Evolutionary conservation across 1,140 invertebrate species (phyloP).

Genomic region (Cephus cinctus): DNA sequence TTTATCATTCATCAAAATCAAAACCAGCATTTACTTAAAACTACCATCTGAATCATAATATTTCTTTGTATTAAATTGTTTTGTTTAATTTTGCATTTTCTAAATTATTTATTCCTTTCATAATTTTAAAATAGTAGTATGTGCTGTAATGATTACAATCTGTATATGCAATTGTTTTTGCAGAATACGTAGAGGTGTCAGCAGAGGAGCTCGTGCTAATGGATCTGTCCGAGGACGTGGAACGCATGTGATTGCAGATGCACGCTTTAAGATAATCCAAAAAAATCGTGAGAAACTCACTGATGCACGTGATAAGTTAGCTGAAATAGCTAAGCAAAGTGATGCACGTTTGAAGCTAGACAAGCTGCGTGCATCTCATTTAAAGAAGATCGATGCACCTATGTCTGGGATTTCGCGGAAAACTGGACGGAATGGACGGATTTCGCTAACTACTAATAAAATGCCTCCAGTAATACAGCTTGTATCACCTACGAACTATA

Average conservation of each 20-base stretch:
- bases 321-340: slow-evolving; percentile 64
- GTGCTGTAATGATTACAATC: too few relatives aligned
- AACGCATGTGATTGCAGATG: slow-evolving; percentile 57
- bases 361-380: slow-evolving; percentile 49
- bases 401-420: slow-evolving; percentile 50
- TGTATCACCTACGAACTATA: slow-evolving; percentile 23
- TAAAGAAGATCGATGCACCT: slow-evolving; percentile 33
- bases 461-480: slow-evolving; percentile 26
- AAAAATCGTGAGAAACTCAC: slow-evolving; percentile 65
- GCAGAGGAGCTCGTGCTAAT: slow-evolving; percentile 28
- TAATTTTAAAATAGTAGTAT: too few relatives aligned
- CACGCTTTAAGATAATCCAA: slow-evolving; percentile 68
- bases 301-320: slow-evolving; percentile 71
- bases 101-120: not conserved
- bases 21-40: too few relatives aligned
- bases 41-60: too few relatives aligned
- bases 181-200: slow-evolving; percentile 23
- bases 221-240: slow-evolving; percentile 24
- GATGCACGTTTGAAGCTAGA: slow-evolving; percentile 65
- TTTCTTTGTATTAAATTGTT: not conserved
- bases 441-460: slow-evolving; percentile 57
- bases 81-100: slow-evolving; percentile 1
- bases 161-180: too few relatives aligned
- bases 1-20: too few relatives aligned
- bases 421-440: slow-evolving; percentile 55